Evolutionary conservation across 2,888 invertebrate species (phyloP), one percentile per base, ranked within the genome.

Genomic region (Dolichomitus sp.): DNA sequence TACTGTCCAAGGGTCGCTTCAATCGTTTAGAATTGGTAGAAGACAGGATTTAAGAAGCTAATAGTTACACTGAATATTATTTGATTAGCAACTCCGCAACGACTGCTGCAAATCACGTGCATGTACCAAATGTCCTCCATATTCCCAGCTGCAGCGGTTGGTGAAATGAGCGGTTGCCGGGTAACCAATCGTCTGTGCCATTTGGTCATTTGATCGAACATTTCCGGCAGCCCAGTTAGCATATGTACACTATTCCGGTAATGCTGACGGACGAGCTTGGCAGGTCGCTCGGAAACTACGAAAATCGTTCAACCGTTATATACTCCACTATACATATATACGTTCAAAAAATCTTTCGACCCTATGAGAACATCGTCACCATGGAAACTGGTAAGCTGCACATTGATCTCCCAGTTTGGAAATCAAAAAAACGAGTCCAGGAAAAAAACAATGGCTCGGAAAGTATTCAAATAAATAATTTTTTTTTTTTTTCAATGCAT

Each of bases 171-270:
- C 42, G 66, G 33, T 68, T 61, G 37, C 17, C 23, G 66, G 50
- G 54, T 59, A 61, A 68, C 59, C 73, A 59, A 79, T 79, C 66
- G 72, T 33, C 57, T 40, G 66, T 40, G 50, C 59, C 66, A 33
- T 66, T 68, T 48, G 73, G 59, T 48, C 59, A 73, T 68, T 66
- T 68, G 40, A 30, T 70, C 45, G 48, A 59, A 48, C 17, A 52
- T 42, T 80, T 74, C 68, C 73, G 79, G 66, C 68, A 23, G 11
- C 40, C 40, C 33, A 17, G 61, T 37, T 52, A 40, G 33, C 57
- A 37, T 57, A 42, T 70, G 57, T 19, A 19, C 19, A 19, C 57
- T 7, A 57, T 45, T 70, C 57, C n/a, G 30, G n/a, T 54, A 40
- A 69, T 37, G n/a, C 40, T 40, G 54, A 54, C 19, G 33, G 19